Conservation (phyloP, 2,797 vertebrate species). For the Smutsia gigantea region DNA sequence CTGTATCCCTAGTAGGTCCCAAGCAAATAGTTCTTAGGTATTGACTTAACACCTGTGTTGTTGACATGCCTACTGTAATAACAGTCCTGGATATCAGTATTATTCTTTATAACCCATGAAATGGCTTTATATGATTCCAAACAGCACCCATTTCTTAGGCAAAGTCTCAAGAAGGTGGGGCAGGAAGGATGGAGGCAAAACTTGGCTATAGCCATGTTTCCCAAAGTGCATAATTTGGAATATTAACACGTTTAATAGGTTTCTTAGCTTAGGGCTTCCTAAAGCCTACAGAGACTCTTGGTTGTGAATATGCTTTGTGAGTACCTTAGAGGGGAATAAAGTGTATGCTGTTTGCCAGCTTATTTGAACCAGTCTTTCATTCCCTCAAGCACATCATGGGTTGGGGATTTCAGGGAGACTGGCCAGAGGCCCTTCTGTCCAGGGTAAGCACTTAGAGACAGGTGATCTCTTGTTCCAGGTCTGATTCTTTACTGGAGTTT, state of each 20-base stretch:
- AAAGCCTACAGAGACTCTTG: conserved; percentile 23
- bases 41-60: neutral
- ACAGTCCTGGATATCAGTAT: neutral
- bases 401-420: neutral
- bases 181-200: neutral
- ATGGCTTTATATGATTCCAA: neutral
- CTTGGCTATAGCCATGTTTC: neutral
- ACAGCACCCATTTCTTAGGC: neutral
- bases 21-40: neutral
- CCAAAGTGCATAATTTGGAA: neutral
- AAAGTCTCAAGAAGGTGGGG: neutral
- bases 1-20: neutral
- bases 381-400: neutral
- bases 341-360: neutral
- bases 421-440: neutral
- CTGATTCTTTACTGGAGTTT: neutral
- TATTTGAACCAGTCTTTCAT: neutral
- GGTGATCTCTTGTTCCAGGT: neutral
- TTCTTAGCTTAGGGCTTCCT: conserved; percentile 17
- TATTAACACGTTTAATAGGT: neutral
- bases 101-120: neutral
- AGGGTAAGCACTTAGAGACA: neutral
- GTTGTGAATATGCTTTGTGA: conserved; percentile 23
- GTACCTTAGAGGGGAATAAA: neutral
- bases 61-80: neutral